Conservation (phyloP, 2,113 vertebrate genomes). For the Chaenogobius annularis region DNA sequence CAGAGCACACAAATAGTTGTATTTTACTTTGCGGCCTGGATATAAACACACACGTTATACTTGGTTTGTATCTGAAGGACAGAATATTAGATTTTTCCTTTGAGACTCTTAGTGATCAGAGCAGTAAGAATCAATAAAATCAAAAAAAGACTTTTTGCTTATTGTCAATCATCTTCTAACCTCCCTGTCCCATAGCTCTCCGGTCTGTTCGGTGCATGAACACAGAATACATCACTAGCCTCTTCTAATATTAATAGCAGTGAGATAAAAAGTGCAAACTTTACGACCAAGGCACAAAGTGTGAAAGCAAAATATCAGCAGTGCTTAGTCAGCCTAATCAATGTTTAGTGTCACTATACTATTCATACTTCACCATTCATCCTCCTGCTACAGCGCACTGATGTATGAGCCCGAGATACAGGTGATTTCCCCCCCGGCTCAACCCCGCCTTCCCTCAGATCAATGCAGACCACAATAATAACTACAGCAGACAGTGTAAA, state of each 20-base stretch:
- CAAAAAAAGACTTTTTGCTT: not conserved
- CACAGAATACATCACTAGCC: slow-evolving; percentile 9
- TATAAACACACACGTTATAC: no score
- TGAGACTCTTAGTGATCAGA: not conserved
- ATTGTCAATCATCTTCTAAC: not conserved
- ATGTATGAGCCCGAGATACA: slow-evolving; percentile 42
- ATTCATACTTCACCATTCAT: slow-evolving; percentile 44
- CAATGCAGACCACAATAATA: slow-evolving; percentile 38
- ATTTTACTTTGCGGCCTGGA: no score
- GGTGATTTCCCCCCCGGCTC: slow-evolving; percentile 54
- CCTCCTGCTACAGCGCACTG: slow-evolving; percentile 33
- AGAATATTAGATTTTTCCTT: not conserved
- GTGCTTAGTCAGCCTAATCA: slow-evolving; percentile 50
- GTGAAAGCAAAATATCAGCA: slow-evolving; percentile 7
- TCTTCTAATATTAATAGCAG: slow-evolving; percentile 12
- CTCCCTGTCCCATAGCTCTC: not conserved
- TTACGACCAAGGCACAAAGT: slow-evolving; percentile 27
- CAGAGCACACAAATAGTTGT: no score
- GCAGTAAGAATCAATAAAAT: not conserved
- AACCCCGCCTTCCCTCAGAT: slow-evolving; percentile 10
- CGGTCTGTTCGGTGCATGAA: not conserved
- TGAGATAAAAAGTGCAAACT: slow-evolving; percentile 14
- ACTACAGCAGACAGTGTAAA: slow-evolving; percentile 20
- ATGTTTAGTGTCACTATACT: slow-evolving; percentile 28
- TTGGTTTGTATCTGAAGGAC: no score